Conservation (phyloP, 2,888 invertebrate species). For the Drosophila prostipennis region DNA sequence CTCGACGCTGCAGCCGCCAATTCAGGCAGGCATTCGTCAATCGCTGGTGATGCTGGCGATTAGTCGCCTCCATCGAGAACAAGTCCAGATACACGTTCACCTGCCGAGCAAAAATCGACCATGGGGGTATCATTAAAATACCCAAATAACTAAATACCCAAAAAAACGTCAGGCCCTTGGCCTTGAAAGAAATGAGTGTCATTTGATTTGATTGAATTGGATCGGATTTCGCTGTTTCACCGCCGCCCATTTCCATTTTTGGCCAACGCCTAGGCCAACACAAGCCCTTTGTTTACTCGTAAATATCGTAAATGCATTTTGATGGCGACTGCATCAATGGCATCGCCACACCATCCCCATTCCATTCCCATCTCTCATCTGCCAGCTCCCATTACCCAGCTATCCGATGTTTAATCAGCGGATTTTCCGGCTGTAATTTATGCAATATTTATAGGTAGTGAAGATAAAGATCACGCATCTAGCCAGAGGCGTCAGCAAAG, state of each 20-base stretch:
- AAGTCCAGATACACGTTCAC: constrained; percentile 78
- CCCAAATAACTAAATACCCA: constrained; percentile 3
- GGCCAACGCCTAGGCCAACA: constrained; percentile 12
- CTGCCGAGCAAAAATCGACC: constrained; percentile 45
- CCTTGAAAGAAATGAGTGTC: constrained; percentile 56
- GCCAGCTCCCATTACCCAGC: constrained; percentile 26
- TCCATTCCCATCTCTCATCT: constrained; percentile 16
- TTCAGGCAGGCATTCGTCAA: constrained; percentile 79
- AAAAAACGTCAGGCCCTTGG: constrained; percentile 36
- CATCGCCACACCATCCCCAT: constrained; percentile 42
- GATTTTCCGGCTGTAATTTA: constrained; percentile 52
- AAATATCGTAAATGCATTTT: constrained; percentile 47
- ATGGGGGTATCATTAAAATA: constrained; percentile 11
- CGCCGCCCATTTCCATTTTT: constrained; percentile 20
- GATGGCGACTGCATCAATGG: constrained; percentile 48
- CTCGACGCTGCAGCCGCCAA: constrained; percentile 62
- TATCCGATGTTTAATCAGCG: constrained; percentile 50
- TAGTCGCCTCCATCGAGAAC: constrained; percentile 67
- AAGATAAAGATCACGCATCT: constrained; percentile 30
- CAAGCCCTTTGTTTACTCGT: constrained; percentile 39
- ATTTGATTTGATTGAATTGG: constrained; percentile 37
- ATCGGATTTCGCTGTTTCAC: constrained; percentile 34
- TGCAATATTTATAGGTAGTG: constrained; percentile 49
- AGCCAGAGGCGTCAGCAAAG: constrained; percentile 12
- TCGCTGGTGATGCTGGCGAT: constrained; percentile 70